These are phyloP conservation scores for Ceyx cyanopectus DNA, from an alignment of 2,113 vertebrate genomes.

Conservation along the genomic window DNA sequence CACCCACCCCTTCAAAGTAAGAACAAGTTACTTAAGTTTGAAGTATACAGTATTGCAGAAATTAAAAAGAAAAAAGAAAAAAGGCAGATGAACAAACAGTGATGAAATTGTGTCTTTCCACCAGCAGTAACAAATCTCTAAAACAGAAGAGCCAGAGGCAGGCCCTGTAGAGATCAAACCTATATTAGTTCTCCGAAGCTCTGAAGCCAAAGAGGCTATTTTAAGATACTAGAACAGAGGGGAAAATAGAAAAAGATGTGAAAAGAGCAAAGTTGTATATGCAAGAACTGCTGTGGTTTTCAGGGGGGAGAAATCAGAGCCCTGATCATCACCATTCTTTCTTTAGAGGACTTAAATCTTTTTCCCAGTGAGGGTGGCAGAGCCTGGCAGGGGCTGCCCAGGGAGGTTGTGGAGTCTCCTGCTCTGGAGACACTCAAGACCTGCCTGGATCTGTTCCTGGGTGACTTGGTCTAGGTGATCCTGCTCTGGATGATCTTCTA, in stretches of 20 bases:
- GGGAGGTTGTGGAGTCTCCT: no score
- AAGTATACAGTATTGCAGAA: neutral
- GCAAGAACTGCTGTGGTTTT: neutral
- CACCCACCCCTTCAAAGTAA: neutral
- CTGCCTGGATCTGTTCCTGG: no score
- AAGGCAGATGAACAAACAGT: neutral
- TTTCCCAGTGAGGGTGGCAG: no score
- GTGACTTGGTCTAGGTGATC: no score
- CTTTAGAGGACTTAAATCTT: no score
- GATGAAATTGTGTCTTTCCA: neutral
- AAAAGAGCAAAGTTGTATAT: neutral
- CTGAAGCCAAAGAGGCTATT: neutral
- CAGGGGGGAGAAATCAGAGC: neutral
- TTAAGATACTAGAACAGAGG: constrained; percentile 4
- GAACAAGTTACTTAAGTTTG: neutral
- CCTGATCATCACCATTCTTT: neutral
- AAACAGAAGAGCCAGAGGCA: neutral
- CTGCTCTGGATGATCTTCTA: no score
- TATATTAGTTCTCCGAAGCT: neutral
- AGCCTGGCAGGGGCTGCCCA: no score
- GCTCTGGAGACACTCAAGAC: no score
- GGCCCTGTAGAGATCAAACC: neutral
- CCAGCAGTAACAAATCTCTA: neutral
- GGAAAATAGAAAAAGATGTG: neutral
- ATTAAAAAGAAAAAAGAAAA: neutral